phyloP scores from a whole-genome alignment of 1,140 invertebrate species.

The Pseudachorutes palmiensis region DNA sequence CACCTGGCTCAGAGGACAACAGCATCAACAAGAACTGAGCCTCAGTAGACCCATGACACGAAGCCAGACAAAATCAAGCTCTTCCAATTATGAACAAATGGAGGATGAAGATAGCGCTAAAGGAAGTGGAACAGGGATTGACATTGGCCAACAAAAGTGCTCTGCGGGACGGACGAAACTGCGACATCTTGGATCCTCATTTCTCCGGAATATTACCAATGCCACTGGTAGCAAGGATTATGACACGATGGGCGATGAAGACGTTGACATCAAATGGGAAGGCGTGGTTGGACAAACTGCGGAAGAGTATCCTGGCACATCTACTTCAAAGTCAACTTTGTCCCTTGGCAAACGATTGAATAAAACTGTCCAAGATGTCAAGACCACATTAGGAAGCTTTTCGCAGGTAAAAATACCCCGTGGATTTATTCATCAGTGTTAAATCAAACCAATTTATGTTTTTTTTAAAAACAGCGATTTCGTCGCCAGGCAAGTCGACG shows the following conservation, averaged over 20 bases:
- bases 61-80: not conserved
- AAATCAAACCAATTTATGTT: conserved; percentile 28
- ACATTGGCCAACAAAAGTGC: not conserved
- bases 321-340: not conserved
- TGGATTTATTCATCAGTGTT: conserved; percentile 17
- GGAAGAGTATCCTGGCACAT: no score
- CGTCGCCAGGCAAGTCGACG: conserved; percentile 51
- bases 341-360: conserved; percentile 44
- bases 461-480: conserved; percentile 50
- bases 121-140: no score
- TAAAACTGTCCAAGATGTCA: conserved; percentile 51
- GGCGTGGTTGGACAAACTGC: not conserved
- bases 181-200: conserved; percentile 5
- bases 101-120: not conserved
- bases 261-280: not conserved
- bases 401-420: conserved; percentile 48
- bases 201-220: conserved; percentile 5
- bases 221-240: conserved; percentile 7
- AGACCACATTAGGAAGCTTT: conserved; percentile 50
- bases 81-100: not conserved
- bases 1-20: conserved; percentile 32
- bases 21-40: conserved; percentile 17
- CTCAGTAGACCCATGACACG: conserved; percentile 2
- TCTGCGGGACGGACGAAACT: not conserved
- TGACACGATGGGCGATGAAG: conserved; percentile 11